Evolutionary conservation across 1,140 invertebrate species (phyloP), one percentile per base, ranked within the genome.

Genomic region (Panagrolaimus sp.): DNA sequence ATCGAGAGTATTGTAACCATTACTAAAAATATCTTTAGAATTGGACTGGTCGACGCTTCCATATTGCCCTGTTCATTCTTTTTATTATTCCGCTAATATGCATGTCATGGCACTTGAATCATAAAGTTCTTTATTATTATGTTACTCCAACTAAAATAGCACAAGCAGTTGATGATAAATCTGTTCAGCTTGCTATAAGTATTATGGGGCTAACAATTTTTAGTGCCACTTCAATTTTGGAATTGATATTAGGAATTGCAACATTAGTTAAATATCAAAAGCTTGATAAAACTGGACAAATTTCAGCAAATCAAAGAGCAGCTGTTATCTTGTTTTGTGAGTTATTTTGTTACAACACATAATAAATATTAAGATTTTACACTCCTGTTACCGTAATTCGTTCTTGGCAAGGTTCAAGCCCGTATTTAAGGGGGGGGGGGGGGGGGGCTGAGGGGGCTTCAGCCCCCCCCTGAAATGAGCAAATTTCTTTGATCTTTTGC

Each of bases 161-260:
- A 13, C 51, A 57, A 57, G 27, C 27, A 11, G 27, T 57, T 20
- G 51, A 57, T 23, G 51, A 57, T 13, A 11, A 25, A 20, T 27
- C 20, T 8, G n/a, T 57, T 57, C 51, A 57, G 8, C 51, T 57
- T 20, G 27, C 27, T n/a, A 27, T 57, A 1, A 57, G 51, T 27
- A 57, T 27, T 20, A 57, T 57, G 51, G 51, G 51, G n/a, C 27
- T 57, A 25, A 57, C 20, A 1, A 25, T 57, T 11, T 57, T 57
- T 20, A 27, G 20, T 16, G 20, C 20, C n/a, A 57, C 51, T 5
- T 25, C 51, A 3, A 20, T 20, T 8, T 25, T 57, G 9, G 27
- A 57, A 25, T 11, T 57, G 20, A 16, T 13, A 11, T 16, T 57
- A 11, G 51, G 51, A 16, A 27, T 27, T 20, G 51, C 27, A 11